Evolutionary conservation across 1,140 invertebrate species (phyloP).

Genomic region (Mamestra configurata): DNA sequence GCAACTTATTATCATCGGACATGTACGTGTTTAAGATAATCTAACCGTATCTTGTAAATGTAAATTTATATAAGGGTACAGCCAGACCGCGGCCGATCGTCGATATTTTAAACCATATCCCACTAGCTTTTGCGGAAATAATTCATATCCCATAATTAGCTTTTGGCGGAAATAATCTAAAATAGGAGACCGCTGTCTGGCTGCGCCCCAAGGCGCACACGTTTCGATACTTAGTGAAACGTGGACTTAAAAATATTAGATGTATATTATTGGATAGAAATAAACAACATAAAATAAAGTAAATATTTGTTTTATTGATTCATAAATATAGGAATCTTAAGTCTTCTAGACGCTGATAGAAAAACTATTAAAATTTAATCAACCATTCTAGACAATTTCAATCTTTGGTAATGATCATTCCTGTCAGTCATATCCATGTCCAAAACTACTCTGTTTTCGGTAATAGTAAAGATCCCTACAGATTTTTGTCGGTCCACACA

Average conservation of each 20-base stretch:
- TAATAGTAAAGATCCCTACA: too few relatives aligned
- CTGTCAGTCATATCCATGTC: not conserved
- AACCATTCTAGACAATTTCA: not conserved
- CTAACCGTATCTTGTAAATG: not conserved
- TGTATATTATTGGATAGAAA: slow-evolving; percentile 25
- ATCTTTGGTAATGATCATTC: not conserved
- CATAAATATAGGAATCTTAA: slow-evolving; percentile 33
- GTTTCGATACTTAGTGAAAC: slow-evolving; percentile 2
- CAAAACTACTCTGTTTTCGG: too few relatives aligned
- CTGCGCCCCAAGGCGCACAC: too few relatives aligned
- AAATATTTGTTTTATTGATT: slow-evolving; percentile 43
- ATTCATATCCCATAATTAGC: too few relatives aligned
- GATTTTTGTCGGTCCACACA: too few relatives aligned
- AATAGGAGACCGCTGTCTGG: not conserved
- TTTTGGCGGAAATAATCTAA: too few relatives aligned
- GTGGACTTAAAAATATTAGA: slow-evolving; percentile 8
- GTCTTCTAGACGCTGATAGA: not conserved
- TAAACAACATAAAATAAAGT: slow-evolving; percentile 38
- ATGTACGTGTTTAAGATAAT: not conserved
- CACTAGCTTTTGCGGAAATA: too few relatives aligned
- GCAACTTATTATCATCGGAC: not conserved
- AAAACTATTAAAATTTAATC: not conserved
- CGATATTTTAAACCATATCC: not conserved
- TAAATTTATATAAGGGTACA: not conserved
- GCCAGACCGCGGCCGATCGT: not conserved